Conservation (phyloP, 2,797 vertebrate species). For the Anas flavirostris region DNA sequence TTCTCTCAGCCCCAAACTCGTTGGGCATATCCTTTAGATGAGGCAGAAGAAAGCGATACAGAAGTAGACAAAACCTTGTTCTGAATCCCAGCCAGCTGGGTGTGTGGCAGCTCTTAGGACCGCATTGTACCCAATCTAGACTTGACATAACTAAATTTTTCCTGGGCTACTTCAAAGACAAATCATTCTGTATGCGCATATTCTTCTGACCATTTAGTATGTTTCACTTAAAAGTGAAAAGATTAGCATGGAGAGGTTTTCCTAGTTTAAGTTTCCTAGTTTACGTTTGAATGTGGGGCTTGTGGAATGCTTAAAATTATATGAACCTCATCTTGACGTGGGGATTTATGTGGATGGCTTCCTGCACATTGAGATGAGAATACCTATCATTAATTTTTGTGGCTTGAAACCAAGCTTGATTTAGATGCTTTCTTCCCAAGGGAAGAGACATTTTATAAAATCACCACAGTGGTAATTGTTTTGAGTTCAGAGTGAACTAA, state of each 20-base stretch:
- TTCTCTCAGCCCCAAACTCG: rapidly evolving
- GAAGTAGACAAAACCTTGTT: neutral
- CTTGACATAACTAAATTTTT: neutral
- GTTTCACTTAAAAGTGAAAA: neutral
- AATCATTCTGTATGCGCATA: rapidly evolving
- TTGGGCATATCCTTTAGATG: neutral
- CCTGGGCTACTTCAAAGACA: neutral
- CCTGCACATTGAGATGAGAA: neutral
- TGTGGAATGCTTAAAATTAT: neutral
- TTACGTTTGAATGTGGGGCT: neutral
- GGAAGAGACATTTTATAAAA: slow-evolving; percentile 31
- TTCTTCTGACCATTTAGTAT: neutral
- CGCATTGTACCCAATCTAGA: neutral
- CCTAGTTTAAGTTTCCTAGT: neutral
- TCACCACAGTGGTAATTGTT: neutral
- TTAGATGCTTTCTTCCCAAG: slow-evolving; percentile 38
- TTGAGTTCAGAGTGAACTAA: slow-evolving; percentile 22
- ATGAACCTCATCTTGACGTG: neutral
- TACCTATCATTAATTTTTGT: slow-evolving; percentile 29
- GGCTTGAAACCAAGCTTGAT: slow-evolving; percentile 12
- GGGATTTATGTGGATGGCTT: slow-evolving; percentile 12
- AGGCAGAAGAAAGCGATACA: neutral
- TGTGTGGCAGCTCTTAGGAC: neutral
- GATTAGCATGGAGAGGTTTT: neutral
- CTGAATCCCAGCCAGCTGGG: neutral